Conservation (phyloP, 1,140 invertebrate genomes). For the Euwallacea similis region DNA sequence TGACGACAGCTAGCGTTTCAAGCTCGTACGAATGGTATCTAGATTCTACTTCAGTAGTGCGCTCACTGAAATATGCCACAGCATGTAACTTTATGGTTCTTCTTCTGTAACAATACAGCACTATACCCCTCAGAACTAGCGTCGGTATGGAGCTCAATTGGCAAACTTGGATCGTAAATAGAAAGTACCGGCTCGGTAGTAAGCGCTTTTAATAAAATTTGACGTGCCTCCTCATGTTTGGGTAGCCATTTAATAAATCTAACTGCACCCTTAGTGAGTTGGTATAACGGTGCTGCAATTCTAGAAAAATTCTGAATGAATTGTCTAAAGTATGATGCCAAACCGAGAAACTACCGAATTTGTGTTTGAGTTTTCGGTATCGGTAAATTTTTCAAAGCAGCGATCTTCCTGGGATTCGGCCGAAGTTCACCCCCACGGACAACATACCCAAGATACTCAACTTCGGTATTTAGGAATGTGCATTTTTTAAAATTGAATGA, state of each 20-base stretch:
- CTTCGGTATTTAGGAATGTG: constrained; percentile 20
- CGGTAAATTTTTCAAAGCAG: constrained; percentile 35
- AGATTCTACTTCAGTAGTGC: not conserved
- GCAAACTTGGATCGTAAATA: constrained; percentile 33
- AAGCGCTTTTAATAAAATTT: constrained; percentile 30
- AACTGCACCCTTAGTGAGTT: not conserved
- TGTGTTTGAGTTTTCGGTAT: constrained; percentile 44
- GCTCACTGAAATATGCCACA: constrained; percentile 9
- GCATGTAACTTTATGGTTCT: not conserved
- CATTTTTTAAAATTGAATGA: constrained; percentile 39
- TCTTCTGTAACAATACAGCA: constrained; percentile 27
- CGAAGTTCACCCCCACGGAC: constrained; percentile 32
- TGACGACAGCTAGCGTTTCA: constrained; percentile 51
- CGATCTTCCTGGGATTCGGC: constrained; percentile 40
- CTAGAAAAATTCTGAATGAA: constrained; percentile 28
- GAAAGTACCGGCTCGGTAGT: constrained; percentile 34
- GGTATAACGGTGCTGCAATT: constrained; percentile 1
- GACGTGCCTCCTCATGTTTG: constrained; percentile 11
- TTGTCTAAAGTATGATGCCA: constrained; percentile 48
- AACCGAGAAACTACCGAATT: constrained; percentile 52
- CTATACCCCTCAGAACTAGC: constrained; percentile 33
- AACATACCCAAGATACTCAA: constrained; percentile 36
- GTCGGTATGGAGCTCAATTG: constrained; percentile 39
- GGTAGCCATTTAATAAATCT: not conserved
- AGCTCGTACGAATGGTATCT: constrained; percentile 9